These are phyloP conservation scores for Sebastes flavidus DNA, from an alignment of 2,797 vertebrate genomes.

Conservation along the genomic window DNA sequence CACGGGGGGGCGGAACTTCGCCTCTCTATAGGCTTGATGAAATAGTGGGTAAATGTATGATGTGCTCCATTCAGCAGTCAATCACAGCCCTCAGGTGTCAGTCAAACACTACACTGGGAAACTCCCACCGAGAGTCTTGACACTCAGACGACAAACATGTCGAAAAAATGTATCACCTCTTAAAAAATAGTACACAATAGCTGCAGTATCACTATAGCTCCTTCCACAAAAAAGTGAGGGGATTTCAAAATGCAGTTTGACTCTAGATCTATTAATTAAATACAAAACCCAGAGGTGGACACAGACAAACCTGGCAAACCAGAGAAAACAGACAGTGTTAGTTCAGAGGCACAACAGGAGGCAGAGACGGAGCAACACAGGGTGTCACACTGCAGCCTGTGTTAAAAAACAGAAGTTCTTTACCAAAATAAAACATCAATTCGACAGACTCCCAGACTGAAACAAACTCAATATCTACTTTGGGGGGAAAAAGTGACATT, in stretches of 20 bases:
- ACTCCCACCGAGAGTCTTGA: background rate
- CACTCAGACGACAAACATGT: background rate
- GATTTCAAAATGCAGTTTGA: background rate
- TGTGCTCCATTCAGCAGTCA: background rate
- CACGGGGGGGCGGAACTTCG: too few species aligned
- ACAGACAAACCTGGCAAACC: background rate
- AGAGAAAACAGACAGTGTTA: background rate
- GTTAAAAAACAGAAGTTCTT: background rate
- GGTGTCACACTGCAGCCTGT: background rate
- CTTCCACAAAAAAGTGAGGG: background rate
- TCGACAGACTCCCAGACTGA: background rate
- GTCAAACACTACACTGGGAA: background rate
- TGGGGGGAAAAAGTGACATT: background rate
- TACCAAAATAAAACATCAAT: background rate
- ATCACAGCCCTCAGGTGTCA: background rate
- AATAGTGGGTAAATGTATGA: background rate
- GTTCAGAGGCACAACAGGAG: background rate
- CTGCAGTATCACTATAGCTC: background rate
- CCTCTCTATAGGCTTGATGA: background rate
- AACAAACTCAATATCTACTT: background rate
- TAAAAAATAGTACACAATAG: background rate
- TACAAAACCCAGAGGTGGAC: background rate
- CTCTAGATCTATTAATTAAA: background rate
- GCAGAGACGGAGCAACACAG: background rate
- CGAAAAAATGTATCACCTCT: background rate